These are phyloP conservation scores for Carcharodon carcharias DNA, from an alignment of 2,797 vertebrate genomes.

Conservation along the genomic window DNA sequence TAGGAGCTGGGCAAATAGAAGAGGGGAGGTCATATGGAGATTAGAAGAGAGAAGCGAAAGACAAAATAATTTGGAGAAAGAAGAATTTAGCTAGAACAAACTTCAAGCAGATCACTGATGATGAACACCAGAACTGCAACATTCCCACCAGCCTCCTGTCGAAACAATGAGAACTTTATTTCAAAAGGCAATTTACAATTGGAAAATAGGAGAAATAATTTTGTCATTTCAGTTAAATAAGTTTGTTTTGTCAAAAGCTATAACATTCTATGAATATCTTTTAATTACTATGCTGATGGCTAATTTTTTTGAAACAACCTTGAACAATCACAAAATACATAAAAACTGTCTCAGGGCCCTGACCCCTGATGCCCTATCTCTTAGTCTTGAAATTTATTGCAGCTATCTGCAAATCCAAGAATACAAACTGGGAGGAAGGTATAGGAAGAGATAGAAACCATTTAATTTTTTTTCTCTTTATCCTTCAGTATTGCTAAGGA, in stretches of 20 bases:
- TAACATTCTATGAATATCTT: background rate
- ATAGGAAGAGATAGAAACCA: no score
- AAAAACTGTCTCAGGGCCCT: background rate
- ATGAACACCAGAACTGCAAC: background rate
- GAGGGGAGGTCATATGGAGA: background rate
- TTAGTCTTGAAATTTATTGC: background rate
- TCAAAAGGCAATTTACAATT: background rate
- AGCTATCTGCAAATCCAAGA: background rate
- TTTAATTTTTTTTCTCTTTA: background rate
- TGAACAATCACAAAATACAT: background rate
- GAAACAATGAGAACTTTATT: background rate
- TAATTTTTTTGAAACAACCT: background rate
- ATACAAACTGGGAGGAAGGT: background rate
- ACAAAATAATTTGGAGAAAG: background rate
- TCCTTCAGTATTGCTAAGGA: no score
- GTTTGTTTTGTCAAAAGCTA: background rate
- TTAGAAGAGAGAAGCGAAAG: background rate
- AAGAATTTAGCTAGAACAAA: background rate
- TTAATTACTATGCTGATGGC: background rate
- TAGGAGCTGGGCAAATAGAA: background rate
- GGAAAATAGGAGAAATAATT: background rate
- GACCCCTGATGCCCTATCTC: background rate
- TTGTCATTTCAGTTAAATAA: background rate
- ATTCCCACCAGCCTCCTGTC: background rate
- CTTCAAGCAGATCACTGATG: background rate